Conservation (phyloP, 2,888 invertebrate genomes). For the Epicampocera succincta region DNA sequence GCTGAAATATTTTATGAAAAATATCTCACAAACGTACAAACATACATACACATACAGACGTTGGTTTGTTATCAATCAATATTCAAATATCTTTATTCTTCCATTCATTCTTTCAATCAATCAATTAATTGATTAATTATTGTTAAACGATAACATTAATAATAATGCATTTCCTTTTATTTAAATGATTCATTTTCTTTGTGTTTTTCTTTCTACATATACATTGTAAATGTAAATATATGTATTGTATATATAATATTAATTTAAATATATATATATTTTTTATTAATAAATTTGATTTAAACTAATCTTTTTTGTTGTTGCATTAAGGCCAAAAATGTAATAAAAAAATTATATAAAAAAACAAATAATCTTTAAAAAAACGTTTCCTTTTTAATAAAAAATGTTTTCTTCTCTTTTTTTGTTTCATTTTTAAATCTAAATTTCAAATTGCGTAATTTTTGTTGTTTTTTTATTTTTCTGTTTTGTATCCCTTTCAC, state of each 20-base stretch:
- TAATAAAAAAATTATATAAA: conserved; percentile 70
- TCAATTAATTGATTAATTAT: conserved; percentile 55
- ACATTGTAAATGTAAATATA: conserved; percentile 70
- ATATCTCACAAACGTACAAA: neutral
- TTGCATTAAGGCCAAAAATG: conserved; percentile 78
- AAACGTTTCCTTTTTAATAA: conserved; percentile 48
- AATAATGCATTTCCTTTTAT: conserved; percentile 57
- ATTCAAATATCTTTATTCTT: conserved; percentile 12
- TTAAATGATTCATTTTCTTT: conserved; percentile 20
- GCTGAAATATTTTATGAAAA: too few species aligned
- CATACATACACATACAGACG: neutral
- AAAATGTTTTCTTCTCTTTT: conserved; percentile 48
- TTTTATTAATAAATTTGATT: conserved; percentile 68
- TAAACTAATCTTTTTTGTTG: conserved; percentile 72
- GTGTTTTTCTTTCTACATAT: conserved; percentile 59
- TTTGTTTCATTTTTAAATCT: conserved; percentile 51
- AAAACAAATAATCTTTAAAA: conserved; percentile 58
- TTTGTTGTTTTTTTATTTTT: conserved; percentile 46
- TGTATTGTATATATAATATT: conserved; percentile 66
- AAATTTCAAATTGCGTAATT: conserved; percentile 61
- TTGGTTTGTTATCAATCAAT: conserved; percentile 31
- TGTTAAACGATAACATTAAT: conserved; percentile 67
- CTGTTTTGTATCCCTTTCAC: conserved; percentile 65
- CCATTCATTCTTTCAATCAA: conserved; percentile 47
- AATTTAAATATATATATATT: conserved; percentile 66